Percentiles rank a stretch among this genome's conserved stretches.
Conservation (phyloP, 2,888 invertebrate genomes). For the Platynereis dumerilii region DNA sequence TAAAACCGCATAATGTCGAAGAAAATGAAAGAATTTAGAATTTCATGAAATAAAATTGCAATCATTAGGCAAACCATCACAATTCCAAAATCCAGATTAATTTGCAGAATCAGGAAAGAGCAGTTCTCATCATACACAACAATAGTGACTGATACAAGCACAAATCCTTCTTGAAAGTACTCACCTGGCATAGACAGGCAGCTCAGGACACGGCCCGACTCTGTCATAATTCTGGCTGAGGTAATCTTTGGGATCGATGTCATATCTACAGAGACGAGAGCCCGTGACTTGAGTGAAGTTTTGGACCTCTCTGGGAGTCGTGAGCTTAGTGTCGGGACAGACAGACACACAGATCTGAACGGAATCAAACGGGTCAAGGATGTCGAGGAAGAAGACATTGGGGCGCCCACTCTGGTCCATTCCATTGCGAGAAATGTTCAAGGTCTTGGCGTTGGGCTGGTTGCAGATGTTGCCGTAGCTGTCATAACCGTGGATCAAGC, state of each 20-base stretch:
- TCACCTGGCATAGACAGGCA: slow-evolving; percentile 79
- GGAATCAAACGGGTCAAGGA: slow-evolving; percentile 76
- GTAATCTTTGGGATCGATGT: slow-evolving; percentile 45
- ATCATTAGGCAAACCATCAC: no score
- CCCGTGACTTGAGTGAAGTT: slow-evolving; percentile 77
- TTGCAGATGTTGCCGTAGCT: slow-evolving; percentile 96
- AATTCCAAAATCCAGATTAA: no score
- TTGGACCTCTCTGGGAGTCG: slow-evolving; percentile 73
- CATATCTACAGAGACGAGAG: slow-evolving; percentile 76
- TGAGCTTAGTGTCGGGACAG: slow-evolving; percentile 78
- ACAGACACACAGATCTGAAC: slow-evolving; percentile 87
- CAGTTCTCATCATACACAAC: no score
- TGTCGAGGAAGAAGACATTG: slow-evolving; percentile 83
- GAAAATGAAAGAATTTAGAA: no score
- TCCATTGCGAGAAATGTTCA: slow-evolving; percentile 79
- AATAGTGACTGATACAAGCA: no score
- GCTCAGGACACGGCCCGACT: slow-evolving; percentile 77
- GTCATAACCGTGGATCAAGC: slow-evolving; percentile 89
- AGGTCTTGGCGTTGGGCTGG: slow-evolving; percentile 73
- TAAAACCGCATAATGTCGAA: no score
- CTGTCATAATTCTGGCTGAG: slow-evolving; percentile 31
- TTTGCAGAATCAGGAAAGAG: no score
- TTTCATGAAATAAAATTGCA: no score
- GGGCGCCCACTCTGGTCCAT: slow-evolving; percentile 73
- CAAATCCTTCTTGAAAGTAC: no score